Conservation (phyloP, 2,888 invertebrate species). For the Xiphydria camelus region DNA sequence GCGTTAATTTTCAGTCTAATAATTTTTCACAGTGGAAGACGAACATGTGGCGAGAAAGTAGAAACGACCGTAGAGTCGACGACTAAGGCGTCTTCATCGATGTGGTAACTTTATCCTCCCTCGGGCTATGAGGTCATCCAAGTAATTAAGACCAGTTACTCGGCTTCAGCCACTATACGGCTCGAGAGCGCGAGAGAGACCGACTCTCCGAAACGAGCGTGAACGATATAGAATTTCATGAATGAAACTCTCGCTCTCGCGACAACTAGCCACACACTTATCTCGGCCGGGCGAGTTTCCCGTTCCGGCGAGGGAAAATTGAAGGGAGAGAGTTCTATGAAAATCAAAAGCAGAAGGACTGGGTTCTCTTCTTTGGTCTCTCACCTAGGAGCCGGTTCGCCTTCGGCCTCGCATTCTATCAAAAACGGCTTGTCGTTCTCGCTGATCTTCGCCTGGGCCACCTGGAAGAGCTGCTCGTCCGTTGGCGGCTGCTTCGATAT, state of each 20-base stretch:
- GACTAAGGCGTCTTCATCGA: slow-evolving; percentile 39
- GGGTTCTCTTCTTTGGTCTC: no score
- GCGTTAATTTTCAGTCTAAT: slow-evolving; percentile 2
- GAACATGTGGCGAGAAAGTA: not conserved
- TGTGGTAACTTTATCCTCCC: slow-evolving; percentile 49
- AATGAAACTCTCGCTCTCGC: slow-evolving; percentile 16
- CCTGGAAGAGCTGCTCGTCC: slow-evolving; percentile 90
- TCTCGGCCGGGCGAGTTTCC: no score
- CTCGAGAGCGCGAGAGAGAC: no score
- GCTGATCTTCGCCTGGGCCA: slow-evolving; percentile 73
- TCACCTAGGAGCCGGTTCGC: slow-evolving; percentile 92
- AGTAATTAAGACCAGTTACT: slow-evolving; percentile 55
- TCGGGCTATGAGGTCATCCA: slow-evolving; percentile 54
- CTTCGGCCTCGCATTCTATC: slow-evolving; percentile 95
- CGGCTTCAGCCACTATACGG: slow-evolving; percentile 37
- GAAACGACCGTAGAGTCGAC: slow-evolving; percentile 24
- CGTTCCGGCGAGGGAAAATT: no score
- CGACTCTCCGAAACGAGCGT: slow-evolving; percentile 16
- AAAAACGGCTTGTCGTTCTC: slow-evolving; percentile 93
- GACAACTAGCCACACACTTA: no score
- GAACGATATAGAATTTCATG: slow-evolving; percentile 19
- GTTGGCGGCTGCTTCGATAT: slow-evolving; percentile 92
- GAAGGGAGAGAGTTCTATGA: no score
- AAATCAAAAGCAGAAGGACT: no score
- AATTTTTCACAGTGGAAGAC: not conserved